phyloP scores from a whole-genome alignment of 2,888 invertebrate genomes.

The Drosophila quasianomalipes region DNA sequence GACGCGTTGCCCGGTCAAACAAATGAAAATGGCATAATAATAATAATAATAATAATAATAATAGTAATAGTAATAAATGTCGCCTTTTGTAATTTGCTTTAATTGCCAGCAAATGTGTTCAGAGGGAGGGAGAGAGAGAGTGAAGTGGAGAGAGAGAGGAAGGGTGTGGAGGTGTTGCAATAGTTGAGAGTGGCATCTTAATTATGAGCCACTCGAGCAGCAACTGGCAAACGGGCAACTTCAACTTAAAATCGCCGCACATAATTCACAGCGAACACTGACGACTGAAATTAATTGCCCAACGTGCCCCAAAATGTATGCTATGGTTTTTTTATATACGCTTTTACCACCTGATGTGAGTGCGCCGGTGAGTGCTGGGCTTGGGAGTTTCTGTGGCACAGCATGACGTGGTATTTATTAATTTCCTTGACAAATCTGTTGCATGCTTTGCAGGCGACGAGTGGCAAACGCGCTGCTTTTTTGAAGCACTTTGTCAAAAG shows the following conservation, averaged over 20 bases:
- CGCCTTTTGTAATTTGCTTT: conserved; percentile 73
- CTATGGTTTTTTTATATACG: conserved; percentile 28
- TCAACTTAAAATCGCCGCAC: conserved; percentile 41
- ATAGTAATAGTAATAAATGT: conserved; percentile 76
- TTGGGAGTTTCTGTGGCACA: conserved; percentile 26
- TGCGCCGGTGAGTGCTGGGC: background rate
- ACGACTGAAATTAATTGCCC: conserved; percentile 54
- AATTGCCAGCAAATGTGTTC: conserved; percentile 64
- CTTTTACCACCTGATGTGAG: conserved; percentile 36
- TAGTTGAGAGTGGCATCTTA: conserved; percentile 49
- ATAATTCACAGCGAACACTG: conserved; percentile 41
- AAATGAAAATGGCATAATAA: conserved; percentile 42
- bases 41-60: conserved; percentile 63
- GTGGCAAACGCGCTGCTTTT: conserved; percentile 51
- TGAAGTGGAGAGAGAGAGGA: background rate
- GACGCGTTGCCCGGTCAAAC: conserved; percentile 22
- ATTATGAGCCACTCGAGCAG: conserved; percentile 50
- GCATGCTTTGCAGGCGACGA: conserved; percentile 61
- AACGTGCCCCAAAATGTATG: conserved; percentile 49
- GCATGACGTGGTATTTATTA: conserved; percentile 81
- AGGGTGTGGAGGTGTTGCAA: conserved; percentile 3
- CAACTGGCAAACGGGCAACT: conserved; percentile 4
- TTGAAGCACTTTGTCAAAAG: conserved; percentile 79
- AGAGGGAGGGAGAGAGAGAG: background rate
- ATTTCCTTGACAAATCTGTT: conserved; percentile 84